phyloP scores from a whole-genome alignment of 2,888 invertebrate genomes.

The Eupithecia inturbata region DNA sequence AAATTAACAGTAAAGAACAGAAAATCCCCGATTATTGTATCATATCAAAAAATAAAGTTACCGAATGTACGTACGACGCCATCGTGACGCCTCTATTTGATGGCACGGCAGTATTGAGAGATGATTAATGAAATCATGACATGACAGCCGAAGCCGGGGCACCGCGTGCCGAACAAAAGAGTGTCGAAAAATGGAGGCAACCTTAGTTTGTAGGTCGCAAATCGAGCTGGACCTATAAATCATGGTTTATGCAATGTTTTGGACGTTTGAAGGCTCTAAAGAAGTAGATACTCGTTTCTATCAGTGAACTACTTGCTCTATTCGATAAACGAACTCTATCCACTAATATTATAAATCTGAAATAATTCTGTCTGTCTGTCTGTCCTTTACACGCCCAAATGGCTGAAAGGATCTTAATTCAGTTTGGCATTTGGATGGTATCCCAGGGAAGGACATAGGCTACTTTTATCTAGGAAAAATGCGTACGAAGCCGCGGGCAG shows the following conservation, averaged over 20 bases:
- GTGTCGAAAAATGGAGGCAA: constrained; percentile 80
- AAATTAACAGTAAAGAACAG: not conserved
- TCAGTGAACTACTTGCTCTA: not conserved
- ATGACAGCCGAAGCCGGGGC: constrained; percentile 80
- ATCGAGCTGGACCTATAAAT: constrained; percentile 79
- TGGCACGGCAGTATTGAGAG: constrained; percentile 78
- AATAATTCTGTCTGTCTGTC: too few species aligned
- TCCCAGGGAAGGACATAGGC: too few species aligned
- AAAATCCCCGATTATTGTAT: constrained; percentile 1
- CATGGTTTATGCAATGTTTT: constrained; percentile 60
- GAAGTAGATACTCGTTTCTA: not conserved
- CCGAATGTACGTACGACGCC: constrained; percentile 68
- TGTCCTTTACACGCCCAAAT: too few species aligned
- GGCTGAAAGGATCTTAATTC: too few species aligned
- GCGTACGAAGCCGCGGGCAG: too few species aligned
- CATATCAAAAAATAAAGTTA: constrained; percentile 45
- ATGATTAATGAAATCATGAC: constrained; percentile 82
- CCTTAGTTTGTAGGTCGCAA: constrained; percentile 81
- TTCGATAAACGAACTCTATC: not conserved
- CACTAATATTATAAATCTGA: too few species aligned
- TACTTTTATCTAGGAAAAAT: too few species aligned
- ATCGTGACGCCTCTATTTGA: constrained; percentile 74
- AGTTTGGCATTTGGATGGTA: too few species aligned
- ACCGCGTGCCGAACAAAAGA: constrained; percentile 79
- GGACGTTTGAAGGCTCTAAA: constrained; percentile 25